Evolutionary conservation across 2,888 invertebrate species (phyloP).

Genomic region (Rhabditoides inermis): DNA sequence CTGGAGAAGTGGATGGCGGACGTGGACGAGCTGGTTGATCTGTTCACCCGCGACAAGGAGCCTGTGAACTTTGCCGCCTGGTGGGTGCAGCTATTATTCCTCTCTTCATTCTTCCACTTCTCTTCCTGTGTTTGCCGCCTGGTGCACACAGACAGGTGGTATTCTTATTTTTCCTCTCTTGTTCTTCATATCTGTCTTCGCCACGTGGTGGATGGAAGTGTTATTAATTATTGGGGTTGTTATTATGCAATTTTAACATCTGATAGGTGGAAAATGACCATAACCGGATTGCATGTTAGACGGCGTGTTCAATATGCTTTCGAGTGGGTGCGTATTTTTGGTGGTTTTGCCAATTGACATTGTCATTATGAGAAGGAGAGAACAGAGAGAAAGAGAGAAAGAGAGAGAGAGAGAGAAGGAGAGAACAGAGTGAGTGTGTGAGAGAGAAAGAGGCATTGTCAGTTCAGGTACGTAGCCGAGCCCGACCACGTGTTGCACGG

Average conservation of each 20-base stretch:
- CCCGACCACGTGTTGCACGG: slow-evolving; percentile 54
- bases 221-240: too few species aligned
- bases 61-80: slow-evolving; percentile 54
- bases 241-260: neutral
- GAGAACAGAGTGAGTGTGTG: neutral
- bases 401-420: too few species aligned
- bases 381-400: too few species aligned
- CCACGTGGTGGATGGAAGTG: too few species aligned
- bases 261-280: neutral
- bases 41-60: slow-evolving; percentile 20
- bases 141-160: too few species aligned
- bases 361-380: too few species aligned
- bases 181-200: too few species aligned
- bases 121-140: too few species aligned
- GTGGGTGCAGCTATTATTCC: slow-evolving; percentile 5
- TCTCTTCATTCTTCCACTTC: neutral
- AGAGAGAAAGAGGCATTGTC: neutral
- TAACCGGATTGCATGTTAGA: too few species aligned
- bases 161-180: too few species aligned
- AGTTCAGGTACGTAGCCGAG: slow-evolving; percentile 51
- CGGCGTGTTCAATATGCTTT: too few species aligned
- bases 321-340: too few species aligned
- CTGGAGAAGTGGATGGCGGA: slow-evolving; percentile 40
- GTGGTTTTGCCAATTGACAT: neutral
- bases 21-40: slow-evolving; percentile 43